These are phyloP conservation scores for Etia nguti DNA, from an alignment of 2,113 vertebrate species.

Conservation along the genomic window DNA sequence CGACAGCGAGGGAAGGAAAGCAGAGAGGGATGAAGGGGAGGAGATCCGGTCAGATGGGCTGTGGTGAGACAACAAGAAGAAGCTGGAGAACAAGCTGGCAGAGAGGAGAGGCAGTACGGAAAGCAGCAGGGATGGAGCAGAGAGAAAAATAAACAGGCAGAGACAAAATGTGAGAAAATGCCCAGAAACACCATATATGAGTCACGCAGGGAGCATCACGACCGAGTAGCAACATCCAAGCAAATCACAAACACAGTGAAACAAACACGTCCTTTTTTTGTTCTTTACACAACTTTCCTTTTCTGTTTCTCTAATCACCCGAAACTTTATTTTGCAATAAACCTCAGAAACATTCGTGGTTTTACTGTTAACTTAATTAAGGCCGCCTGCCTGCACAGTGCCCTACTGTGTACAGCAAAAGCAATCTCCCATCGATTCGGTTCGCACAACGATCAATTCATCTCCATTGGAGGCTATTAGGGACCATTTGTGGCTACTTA, in stretches of 20 bases:
- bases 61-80: not conserved
- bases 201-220: conserved; percentile 15
- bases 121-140: not conserved
- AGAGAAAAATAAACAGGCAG: not conserved
- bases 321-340: conserved; percentile 56
- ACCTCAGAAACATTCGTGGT: conserved; percentile 48
- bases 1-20: not conserved
- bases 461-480: conserved; percentile 73
- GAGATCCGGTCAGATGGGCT: conserved; percentile 18
- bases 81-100: not conserved
- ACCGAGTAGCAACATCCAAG: not conserved
- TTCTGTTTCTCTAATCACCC: conserved; percentile 5
- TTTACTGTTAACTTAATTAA: conserved; percentile 71
- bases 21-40: not conserved
- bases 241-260: not conserved
- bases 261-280: not conserved
- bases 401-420: conserved; percentile 60
- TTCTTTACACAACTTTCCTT: not conserved
- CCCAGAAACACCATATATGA: conserved; percentile 10
- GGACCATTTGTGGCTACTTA: conserved; percentile 71
- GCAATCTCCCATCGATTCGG: conserved; percentile 66
- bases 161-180: not conserved
- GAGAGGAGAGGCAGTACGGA: not conserved
- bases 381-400: conserved; percentile 37
- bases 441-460: conserved; percentile 66